A percentile compares a stretch with the other conserved stretches of the same genome.
phyloP scores from a whole-genome alignment of 2,113 vertebrate species.

The Petaurus breviceps region DNA sequence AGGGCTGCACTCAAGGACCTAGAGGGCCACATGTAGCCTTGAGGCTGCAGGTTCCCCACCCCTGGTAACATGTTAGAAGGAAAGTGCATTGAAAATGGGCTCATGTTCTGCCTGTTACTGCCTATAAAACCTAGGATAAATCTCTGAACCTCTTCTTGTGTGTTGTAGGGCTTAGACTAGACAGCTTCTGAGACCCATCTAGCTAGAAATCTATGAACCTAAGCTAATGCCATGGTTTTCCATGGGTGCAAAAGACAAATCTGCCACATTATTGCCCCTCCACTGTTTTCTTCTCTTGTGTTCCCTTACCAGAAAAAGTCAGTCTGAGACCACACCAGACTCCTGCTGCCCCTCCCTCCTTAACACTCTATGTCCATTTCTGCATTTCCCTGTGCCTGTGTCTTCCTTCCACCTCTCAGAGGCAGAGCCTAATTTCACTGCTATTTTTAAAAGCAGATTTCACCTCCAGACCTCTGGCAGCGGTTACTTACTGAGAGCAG shows the following conservation, averaged over 20 bases:
- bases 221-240: background rate
- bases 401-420: background rate
- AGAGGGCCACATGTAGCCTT: no score
- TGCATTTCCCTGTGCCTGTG: background rate
- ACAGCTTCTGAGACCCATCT: background rate
- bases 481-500: background rate
- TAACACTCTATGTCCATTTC: background rate
- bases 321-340: background rate
- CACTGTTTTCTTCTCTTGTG: background rate
- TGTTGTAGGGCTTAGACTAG: background rate
- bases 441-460: conserved; percentile 1
- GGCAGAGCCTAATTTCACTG: conserved; percentile 7
- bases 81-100: background rate
- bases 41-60: no score
- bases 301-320: background rate
- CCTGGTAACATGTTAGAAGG: background rate
- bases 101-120: background rate
- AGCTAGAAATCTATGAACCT: background rate
- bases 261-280: background rate
- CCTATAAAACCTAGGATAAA: background rate
- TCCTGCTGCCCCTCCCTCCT: background rate
- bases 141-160: background rate
- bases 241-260: background rate
- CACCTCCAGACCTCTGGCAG: background rate
- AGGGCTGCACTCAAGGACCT: no score